These are phyloP conservation scores for Noctua janthina DNA, from an alignment of 2,888 invertebrate species.

Conservation along the genomic window DNA sequence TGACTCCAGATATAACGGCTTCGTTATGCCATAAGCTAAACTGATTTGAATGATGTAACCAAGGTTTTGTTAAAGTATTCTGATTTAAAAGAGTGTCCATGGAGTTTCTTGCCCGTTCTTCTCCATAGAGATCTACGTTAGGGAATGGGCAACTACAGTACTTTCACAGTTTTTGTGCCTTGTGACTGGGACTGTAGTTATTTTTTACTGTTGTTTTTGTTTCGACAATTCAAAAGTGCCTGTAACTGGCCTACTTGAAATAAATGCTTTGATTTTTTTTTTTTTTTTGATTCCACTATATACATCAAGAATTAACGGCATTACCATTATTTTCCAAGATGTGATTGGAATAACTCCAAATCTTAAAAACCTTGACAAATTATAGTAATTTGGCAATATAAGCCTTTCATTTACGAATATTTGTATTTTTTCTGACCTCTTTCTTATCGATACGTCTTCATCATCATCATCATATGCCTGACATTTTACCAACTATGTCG, in stretches of 20 bases:
- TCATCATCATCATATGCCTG: not conserved
- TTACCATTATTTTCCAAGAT: not conserved
- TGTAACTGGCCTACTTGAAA: no score
- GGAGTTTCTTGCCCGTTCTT: no score
- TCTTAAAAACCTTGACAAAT: not conserved
- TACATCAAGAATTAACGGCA: constrained; percentile 25
- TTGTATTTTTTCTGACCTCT: not conserved
- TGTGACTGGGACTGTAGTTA: no score
- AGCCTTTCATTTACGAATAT: not conserved
- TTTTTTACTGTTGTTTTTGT: no score
- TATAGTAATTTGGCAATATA: not conserved
- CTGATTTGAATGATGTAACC: no score
- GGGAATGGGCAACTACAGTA: no score
- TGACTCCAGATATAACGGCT: constrained; percentile 45
- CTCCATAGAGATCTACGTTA: no score
- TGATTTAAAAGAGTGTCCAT: no score
- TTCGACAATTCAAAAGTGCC: no score
- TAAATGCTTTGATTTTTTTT: no score
- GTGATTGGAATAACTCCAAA: not conserved
- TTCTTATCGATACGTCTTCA: not conserved
- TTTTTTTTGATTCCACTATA: constrained; percentile 8
- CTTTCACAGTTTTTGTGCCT: no score
- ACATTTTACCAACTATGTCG: not conserved
- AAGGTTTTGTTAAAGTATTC: no score
- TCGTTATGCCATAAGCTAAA: constrained; percentile 37